Percentiles rank a stretch among this genome's conserved stretches.
phyloP scores from a whole-genome alignment of 2,797 vertebrate genomes.

The Aulostomus chinensis region DNA sequence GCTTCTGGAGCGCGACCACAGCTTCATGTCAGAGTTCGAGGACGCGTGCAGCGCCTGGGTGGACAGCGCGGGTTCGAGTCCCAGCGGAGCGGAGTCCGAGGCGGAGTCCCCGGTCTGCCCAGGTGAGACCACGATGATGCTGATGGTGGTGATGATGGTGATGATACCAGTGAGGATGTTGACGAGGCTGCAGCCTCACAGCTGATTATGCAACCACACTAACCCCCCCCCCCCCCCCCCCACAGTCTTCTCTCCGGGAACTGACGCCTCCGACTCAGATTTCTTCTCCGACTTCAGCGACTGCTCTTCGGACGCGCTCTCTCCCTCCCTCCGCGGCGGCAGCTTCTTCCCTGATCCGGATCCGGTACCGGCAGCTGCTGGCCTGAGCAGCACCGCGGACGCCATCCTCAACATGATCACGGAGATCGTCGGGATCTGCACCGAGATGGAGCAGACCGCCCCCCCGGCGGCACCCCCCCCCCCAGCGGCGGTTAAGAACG shows the following conservation, averaged over 20 bases:
- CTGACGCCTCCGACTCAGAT: conserved; percentile 77
- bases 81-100: conserved; percentile 55
- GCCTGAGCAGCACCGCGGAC: conserved; percentile 87
- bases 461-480: conserved; percentile 57
- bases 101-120: conserved; percentile 61
- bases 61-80: conserved; percentile 71
- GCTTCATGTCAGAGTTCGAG: conserved; percentile 76
- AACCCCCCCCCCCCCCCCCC: conserved; percentile 36
- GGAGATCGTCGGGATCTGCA: conserved; percentile 91
- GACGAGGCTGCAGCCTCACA: no score
- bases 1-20: conserved; percentile 69
- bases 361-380: conserved; percentile 59
- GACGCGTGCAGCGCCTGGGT: conserved; percentile 76
- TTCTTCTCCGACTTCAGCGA: conserved; percentile 77
- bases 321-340: conserved; percentile 82
- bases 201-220: conserved; percentile 55
- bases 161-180: conserved; percentile 6
- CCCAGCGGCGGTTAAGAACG: conserved; percentile 80
- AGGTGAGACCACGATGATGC: conserved; percentile 38
- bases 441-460: conserved; percentile 74
- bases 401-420: conserved; percentile 94
- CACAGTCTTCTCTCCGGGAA: conserved; percentile 72
- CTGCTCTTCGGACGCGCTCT: conserved; percentile 74
- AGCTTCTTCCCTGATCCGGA: conserved; percentile 84
- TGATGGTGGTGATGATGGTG: neutral